These are phyloP conservation scores for Rhineura floridana DNA, from an alignment of 2,113 vertebrate species.

Conservation along the genomic window DNA sequence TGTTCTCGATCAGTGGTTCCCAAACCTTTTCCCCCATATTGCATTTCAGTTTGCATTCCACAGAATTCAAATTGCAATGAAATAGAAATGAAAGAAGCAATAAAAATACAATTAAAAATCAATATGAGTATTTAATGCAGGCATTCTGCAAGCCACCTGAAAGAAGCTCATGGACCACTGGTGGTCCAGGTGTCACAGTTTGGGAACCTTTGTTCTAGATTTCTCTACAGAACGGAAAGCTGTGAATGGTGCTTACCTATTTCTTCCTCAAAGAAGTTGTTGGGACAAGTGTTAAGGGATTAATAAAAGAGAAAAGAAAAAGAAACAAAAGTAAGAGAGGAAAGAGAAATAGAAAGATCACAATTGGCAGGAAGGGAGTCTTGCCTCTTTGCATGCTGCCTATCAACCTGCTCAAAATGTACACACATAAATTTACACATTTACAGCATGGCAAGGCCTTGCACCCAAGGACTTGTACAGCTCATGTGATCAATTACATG, in stretches of 20 bases:
- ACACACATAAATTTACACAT: neutral
- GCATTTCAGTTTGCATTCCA: no score
- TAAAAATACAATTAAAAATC: no score
- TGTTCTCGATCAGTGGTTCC: no score
- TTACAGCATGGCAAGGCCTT: neutral
- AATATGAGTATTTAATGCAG: no score
- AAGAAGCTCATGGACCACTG: no score
- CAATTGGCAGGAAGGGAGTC: slow-evolving; percentile 38
- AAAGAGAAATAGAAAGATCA: slow-evolving; percentile 45
- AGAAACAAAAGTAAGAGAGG: slow-evolving; percentile 17
- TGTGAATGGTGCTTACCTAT: slow-evolving; percentile 43
- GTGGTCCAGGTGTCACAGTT: no score
- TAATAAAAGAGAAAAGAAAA: slow-evolving; percentile 22
- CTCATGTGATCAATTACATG: neutral
- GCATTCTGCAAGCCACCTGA: no score
- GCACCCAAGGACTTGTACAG: neutral
- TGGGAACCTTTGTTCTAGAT: no score
- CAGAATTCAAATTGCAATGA: no score
- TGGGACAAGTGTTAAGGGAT: slow-evolving; percentile 48
- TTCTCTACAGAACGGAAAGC: slow-evolving; percentile 21
- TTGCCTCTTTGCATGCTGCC: neutral
- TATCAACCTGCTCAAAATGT: neutral
- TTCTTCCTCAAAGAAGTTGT: slow-evolving; percentile 53
- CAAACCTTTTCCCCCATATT: no score
- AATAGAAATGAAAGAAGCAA: no score